Evolutionary conservation across 2,113 vertebrate species (phyloP).

Genomic region (Mungos mungo): DNA sequence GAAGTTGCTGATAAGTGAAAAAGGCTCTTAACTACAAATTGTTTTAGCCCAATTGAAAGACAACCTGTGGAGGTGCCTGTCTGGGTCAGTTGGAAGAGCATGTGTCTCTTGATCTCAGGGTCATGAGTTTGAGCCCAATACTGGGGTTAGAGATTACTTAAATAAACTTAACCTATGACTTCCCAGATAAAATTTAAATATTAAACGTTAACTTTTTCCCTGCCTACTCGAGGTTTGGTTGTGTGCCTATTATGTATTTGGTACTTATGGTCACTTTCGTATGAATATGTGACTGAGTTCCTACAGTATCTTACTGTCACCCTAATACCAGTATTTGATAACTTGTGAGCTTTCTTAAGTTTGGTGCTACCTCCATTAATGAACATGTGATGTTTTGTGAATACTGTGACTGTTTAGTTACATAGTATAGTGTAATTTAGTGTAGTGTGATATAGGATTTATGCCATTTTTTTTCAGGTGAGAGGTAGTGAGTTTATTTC

Average conservation of each 20-base stretch:
- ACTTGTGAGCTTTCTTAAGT: background rate
- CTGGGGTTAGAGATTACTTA: background rate
- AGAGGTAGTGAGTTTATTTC: background rate
- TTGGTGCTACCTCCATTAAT: background rate
- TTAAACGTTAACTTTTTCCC: background rate
- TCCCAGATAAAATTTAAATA: conserved; percentile 5
- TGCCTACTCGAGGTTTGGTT: background rate
- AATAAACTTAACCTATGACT: background rate
- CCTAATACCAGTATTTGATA: background rate
- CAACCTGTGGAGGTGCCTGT: background rate
- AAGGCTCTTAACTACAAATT: background rate
- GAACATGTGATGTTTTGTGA: background rate
- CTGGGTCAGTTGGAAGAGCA: background rate
- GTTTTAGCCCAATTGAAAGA: background rate
- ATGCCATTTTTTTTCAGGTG: background rate
- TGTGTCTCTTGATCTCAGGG: background rate
- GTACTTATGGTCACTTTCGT: background rate
- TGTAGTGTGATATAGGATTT: background rate
- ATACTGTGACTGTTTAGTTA: background rate
- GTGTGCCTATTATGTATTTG: background rate
- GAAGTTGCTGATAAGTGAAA: conserved; percentile 17
- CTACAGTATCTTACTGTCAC: background rate
- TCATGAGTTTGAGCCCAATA: background rate
- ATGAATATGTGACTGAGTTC: background rate
- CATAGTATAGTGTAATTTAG: background rate